Conservation (phyloP, 1,140 invertebrate species). For the Drosophila repleta region DNA sequence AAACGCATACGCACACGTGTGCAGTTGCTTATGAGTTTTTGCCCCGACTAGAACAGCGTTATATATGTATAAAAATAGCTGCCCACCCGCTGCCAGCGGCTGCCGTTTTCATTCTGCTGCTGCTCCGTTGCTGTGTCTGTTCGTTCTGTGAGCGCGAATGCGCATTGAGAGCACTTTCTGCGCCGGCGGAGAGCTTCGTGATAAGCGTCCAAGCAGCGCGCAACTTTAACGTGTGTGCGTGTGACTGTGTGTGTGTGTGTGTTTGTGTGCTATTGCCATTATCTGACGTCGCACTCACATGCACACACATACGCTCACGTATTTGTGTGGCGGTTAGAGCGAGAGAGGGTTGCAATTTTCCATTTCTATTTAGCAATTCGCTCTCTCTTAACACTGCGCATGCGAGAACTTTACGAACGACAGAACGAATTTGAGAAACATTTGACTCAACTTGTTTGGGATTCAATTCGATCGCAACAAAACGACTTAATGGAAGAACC, state of each 20-base stretch:
- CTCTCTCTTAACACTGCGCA: slow-evolving; percentile 58
- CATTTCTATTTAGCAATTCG: slow-evolving; percentile 1
- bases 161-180: slow-evolving; percentile 64
- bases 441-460: slow-evolving; percentile 3
- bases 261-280: slow-evolving; percentile 15
- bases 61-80: slow-evolving; percentile 64
- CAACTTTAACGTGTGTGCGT: slow-evolving; percentile 42
- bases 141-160: slow-evolving; percentile 59
- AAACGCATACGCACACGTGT: slow-evolving; percentile 26
- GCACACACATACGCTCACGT: slow-evolving; percentile 5
- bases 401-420: slow-evolving; percentile 71
- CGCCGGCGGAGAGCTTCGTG: slow-evolving; percentile 57
- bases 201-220: slow-evolving; percentile 47
- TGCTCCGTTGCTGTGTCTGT: slow-evolving; percentile 13
- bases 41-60: slow-evolving; percentile 46
- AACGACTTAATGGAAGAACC: neutral
- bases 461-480: slow-evolving; percentile 41
- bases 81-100: slow-evolving; percentile 55
- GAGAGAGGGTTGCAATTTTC: slow-evolving; percentile 60
- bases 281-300: slow-evolving; percentile 16
- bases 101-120: slow-evolving; percentile 54
- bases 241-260: neutral
- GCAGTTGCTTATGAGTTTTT: slow-evolving; percentile 42
- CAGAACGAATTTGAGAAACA: slow-evolving; percentile 19
- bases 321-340: slow-evolving; percentile 35